Evolutionary conservation across 2,113 vertebrate genomes (phyloP).

Genomic region (Hippocampus guttulatus): DNA sequence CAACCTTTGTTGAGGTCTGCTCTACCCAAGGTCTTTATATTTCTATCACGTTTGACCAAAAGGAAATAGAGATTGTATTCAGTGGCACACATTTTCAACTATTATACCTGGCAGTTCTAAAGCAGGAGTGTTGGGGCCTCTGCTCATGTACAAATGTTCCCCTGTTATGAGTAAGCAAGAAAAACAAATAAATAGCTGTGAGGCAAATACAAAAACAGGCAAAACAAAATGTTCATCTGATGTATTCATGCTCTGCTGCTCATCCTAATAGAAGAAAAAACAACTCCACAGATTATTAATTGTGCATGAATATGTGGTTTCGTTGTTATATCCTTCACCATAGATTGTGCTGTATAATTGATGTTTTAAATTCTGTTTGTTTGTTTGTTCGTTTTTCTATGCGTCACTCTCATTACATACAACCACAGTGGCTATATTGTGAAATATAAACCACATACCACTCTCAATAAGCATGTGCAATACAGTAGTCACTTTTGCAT

Average conservation of each 20-base stretch:
- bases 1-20: background rate
- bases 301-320: background rate
- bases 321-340: too few species aligned
- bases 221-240: constrained; percentile 7
- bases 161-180: constrained; percentile 26
- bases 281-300: background rate
- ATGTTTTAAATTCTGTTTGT: too few species aligned
- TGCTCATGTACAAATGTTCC: constrained; percentile 34
- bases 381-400: too few species aligned
- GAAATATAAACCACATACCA: too few species aligned
- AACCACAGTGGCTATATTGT: too few species aligned
- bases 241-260: background rate
- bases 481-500: too few species aligned
- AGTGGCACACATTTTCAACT: background rate
- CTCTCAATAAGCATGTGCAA: too few species aligned
- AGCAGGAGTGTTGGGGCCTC: constrained; percentile 26
- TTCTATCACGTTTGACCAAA: background rate
- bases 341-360: too few species aligned
- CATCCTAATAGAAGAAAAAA: background rate
- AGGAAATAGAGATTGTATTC: background rate
- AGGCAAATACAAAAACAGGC: constrained; percentile 30
- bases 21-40: background rate
- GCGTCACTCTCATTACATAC: too few species aligned
- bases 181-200: constrained; percentile 30
- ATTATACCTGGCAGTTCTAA: constrained; percentile 9